These are phyloP conservation scores for Cisticola juncidis DNA, from an alignment of 2,113 vertebrate genomes.

Conservation along the genomic window DNA sequence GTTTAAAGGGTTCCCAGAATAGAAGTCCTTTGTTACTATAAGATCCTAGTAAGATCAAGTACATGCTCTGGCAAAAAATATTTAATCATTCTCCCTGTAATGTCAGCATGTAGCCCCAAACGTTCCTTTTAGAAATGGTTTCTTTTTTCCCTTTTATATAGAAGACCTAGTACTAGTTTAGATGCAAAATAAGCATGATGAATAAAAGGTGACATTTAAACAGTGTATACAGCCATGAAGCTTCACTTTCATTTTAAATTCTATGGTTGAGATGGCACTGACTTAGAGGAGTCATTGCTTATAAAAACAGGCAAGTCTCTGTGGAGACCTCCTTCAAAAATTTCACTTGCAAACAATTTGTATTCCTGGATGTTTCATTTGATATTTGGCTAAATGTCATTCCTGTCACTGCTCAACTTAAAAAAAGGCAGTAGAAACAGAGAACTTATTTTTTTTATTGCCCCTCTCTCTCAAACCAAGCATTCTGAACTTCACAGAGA, in stretches of 20 bases:
- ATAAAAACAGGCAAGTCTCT: not conserved
- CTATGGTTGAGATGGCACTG: not conserved
- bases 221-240: not conserved
- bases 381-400: not conserved
- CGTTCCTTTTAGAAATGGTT: not conserved
- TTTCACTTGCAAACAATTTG: not conserved
- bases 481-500: not conserved
- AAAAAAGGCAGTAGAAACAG: not conserved
- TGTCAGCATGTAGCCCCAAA: not conserved
- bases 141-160: not conserved
- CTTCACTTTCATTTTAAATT: conserved; percentile 13
- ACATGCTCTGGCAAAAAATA: not conserved
- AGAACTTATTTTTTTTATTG: not conserved
- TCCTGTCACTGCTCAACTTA: not conserved
- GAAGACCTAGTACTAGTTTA: not conserved
- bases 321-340: not conserved
- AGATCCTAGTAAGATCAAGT: conserved; percentile 4
- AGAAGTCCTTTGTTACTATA: conserved; percentile 2
- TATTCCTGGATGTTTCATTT: not conserved
- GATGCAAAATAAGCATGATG: not conserved
- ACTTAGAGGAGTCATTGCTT: not conserved
- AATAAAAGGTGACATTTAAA: conserved; percentile 20
- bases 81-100: not conserved
- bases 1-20: not conserved
- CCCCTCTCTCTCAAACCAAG: not conserved